Percentiles rank a stretch among this genome's conserved stretches.
Conservation (phyloP, 2,888 invertebrate species). For the Tenthredo livida region DNA sequence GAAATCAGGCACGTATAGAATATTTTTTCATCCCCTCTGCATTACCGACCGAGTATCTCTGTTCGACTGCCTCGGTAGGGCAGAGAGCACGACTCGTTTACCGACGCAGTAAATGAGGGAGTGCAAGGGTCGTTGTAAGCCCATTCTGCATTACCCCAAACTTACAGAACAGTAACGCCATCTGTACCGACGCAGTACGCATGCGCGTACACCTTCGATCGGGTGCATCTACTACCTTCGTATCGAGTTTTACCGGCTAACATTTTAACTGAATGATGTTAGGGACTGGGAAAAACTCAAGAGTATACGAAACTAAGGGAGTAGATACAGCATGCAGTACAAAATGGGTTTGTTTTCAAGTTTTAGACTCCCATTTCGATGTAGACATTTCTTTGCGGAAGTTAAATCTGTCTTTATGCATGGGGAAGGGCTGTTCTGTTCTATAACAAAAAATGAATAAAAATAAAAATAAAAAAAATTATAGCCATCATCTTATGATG, state of each 20-base stretch:
- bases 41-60: conserved; percentile 62
- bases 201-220: conserved; percentile 74
- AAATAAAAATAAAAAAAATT: neutral
- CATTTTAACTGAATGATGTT: neutral
- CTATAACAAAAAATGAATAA: no score
- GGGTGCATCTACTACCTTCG: conserved; percentile 58
- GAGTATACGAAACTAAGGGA: neutral
- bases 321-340: neutral
- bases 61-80: neutral
- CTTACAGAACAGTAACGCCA: conserved; percentile 59
- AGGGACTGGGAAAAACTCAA: neutral
- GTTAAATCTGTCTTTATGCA: neutral
- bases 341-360: neutral
- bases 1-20: neutral
- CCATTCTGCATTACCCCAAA: neutral
- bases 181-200: conserved; percentile 68
- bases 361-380: neutral
- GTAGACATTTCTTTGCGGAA: neutral
- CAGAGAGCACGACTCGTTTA: neutral
- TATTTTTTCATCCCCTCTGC: conserved; percentile 51
- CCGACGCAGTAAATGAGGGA: neutral
- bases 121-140: neutral
- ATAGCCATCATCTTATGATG: neutral
- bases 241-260: conserved; percentile 54
- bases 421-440: neutral